Evolutionary conservation across 1,140 invertebrate genomes (phyloP).

Genomic region (Trichomalopsis sarcophagae): DNA sequence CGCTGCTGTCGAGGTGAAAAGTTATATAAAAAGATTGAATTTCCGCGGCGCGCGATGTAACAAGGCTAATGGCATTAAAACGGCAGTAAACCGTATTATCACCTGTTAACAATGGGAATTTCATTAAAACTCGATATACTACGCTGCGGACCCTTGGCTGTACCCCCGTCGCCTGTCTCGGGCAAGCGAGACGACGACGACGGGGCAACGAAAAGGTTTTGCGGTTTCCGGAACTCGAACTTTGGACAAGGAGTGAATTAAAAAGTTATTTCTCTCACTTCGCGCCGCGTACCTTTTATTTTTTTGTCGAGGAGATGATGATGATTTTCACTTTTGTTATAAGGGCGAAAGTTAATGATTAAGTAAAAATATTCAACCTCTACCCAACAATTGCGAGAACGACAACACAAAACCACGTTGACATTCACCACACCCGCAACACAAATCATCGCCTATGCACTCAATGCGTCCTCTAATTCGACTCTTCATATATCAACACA

Average conservation of each 20-base stretch:
- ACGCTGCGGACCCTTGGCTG: background rate
- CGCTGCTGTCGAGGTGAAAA: background rate
- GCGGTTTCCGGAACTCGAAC: conserved; percentile 17
- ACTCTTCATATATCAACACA: background rate
- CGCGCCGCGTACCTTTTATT: background rate
- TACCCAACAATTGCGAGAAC: no score
- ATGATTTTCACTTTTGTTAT: no score
- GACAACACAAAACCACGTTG: no score
- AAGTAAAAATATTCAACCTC: no score
- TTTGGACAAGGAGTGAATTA: conserved; percentile 8
- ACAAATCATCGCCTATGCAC: no score
- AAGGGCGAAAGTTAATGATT: no score
- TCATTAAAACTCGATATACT: conserved; percentile 47
- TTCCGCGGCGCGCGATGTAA: background rate
- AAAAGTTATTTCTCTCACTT: conserved; percentile 29
- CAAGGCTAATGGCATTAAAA: conserved; percentile 32
- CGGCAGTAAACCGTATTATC: conserved; percentile 45
- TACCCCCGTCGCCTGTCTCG: background rate
- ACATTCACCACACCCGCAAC: no score
- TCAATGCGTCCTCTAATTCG: background rate
- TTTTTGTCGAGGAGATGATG: background rate
- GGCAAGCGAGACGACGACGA: background rate
- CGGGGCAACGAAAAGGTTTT: conserved; percentile 33
- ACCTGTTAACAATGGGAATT: conserved; percentile 44
- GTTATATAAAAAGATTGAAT: background rate